Evolutionary conservation across 2,797 vertebrate genomes (phyloP).

Genomic region (Loris lydekkerianus): DNA sequence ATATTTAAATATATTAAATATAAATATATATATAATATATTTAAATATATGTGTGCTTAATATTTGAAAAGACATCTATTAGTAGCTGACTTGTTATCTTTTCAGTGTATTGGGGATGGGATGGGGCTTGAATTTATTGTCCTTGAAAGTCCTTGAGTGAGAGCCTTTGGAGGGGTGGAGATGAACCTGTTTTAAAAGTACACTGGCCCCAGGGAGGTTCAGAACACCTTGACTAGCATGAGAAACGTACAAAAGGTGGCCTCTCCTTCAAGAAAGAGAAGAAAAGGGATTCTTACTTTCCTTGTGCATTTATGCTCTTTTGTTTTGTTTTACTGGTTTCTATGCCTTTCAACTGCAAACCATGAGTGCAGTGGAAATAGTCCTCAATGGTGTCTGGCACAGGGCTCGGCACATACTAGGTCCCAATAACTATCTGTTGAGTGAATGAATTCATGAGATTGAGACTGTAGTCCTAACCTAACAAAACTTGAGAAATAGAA

Average conservation of each 20-base stretch:
- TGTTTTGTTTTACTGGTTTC: not conserved
- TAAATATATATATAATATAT: not conserved
- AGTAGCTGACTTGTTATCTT: not conserved
- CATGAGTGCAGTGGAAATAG: not conserved
- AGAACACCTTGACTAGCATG: not conserved
- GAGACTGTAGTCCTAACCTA: not conserved
- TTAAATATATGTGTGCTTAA: not conserved
- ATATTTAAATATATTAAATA: too few species aligned
- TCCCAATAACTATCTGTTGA: not conserved
- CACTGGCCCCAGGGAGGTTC: not conserved
- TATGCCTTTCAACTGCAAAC: not conserved
- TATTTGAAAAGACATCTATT: not conserved
- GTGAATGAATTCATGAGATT: conserved; percentile 8
- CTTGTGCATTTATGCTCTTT: conserved; percentile 1
- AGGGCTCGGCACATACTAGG: not conserved
- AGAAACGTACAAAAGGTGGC: not conserved
- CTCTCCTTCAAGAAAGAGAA: not conserved
- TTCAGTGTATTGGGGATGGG: not conserved
- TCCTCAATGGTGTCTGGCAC: not conserved
- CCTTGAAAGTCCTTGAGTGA: not conserved
- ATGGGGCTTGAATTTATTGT: not conserved
- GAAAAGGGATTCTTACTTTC: not conserved
- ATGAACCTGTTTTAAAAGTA: not conserved
- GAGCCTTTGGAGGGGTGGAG: not conserved
- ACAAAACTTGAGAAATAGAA: not conserved